Evolutionary conservation across 2,888 invertebrate species (phyloP).

Genomic region (Theretra japonica): DNA sequence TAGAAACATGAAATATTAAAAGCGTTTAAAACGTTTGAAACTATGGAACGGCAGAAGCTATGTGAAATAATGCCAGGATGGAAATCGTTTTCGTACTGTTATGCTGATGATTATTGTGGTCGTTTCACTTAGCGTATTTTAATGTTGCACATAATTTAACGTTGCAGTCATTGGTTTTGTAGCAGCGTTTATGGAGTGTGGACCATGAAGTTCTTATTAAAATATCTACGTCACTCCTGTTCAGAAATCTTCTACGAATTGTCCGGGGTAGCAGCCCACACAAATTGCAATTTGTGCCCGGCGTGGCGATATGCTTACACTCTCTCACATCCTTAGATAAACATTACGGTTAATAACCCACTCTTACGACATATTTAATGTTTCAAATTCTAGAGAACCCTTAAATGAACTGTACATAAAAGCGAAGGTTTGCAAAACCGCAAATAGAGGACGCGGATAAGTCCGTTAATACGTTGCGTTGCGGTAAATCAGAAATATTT

Average conservation of each 20-base stretch:
- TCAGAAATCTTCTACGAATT: too few species aligned
- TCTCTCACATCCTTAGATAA: not conserved
- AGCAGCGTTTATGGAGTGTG: too few species aligned
- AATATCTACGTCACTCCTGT: too few species aligned
- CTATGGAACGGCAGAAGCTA: not conserved
- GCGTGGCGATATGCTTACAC: not conserved
- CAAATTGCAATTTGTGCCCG: too few species aligned
- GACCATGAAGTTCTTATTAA: too few species aligned
- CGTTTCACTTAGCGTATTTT: too few species aligned
- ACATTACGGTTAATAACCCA: not conserved
- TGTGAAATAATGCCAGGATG: too few species aligned
- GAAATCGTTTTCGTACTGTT: too few species aligned
- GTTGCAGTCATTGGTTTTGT: too few species aligned
- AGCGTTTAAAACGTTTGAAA: constrained; percentile 49
- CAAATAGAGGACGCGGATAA: not conserved
- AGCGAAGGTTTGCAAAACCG: not conserved
- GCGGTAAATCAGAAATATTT: constrained; percentile 50
- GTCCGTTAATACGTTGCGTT: constrained; percentile 26
- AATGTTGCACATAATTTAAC: too few species aligned
- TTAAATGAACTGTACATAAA: not conserved
- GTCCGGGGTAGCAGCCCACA: too few species aligned
- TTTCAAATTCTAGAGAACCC: not conserved
- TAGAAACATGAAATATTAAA: constrained; percentile 52
- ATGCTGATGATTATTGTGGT: too few species aligned
- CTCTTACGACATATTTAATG: not conserved